A percentile compares a stretch with the other conserved stretches of the same genome.
phyloP scores from a whole-genome alignment of 1,140 invertebrate species.

The Formica selysi region DNA sequence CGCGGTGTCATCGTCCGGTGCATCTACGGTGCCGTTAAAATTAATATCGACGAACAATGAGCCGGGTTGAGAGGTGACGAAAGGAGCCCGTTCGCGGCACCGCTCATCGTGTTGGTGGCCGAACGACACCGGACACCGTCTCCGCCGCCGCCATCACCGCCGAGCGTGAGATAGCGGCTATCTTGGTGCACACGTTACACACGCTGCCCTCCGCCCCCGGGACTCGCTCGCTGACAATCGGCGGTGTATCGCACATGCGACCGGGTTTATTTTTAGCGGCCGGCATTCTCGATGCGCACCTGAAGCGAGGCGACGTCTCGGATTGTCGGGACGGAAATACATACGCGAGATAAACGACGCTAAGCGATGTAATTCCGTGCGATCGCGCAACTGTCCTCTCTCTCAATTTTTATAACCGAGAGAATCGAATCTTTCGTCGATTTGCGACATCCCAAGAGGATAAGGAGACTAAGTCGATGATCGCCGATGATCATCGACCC shows the following conservation, averaged over 20 bases:
- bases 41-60: slow-evolving; percentile 72
- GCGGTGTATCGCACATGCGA: slow-evolving; percentile 36
- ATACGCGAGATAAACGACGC: not conserved
- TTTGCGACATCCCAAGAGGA: too few relatives aligned
- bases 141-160: slow-evolving; percentile 41
- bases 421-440: not conserved
- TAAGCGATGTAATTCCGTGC: not conserved
- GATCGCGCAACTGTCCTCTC: not conserved
- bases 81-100: slow-evolving; percentile 41
- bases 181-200: slow-evolving; percentile 66
- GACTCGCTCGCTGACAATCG: slow-evolving; percentile 57
- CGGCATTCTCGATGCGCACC: slow-evolving; percentile 64
- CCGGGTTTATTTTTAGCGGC: slow-evolving; percentile 73
- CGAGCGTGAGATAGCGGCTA: slow-evolving; percentile 74
- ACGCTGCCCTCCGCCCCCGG: slow-evolving; percentile 34
- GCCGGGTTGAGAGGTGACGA: slow-evolving; percentile 55
- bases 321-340: slow-evolving; percentile 52
- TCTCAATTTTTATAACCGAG: not conserved
- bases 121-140: slow-evolving; percentile 70
- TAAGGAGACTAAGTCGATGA: not conserved
- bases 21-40: slow-evolving; percentile 59
- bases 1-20: slow-evolving; percentile 59
- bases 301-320: slow-evolving; percentile 56
- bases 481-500: not conserved
- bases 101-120: slow-evolving; percentile 71